These are phyloP conservation scores for Cephalopterus ornatus DNA, from an alignment of 2,113 vertebrate species.

Conservation along the genomic window DNA sequence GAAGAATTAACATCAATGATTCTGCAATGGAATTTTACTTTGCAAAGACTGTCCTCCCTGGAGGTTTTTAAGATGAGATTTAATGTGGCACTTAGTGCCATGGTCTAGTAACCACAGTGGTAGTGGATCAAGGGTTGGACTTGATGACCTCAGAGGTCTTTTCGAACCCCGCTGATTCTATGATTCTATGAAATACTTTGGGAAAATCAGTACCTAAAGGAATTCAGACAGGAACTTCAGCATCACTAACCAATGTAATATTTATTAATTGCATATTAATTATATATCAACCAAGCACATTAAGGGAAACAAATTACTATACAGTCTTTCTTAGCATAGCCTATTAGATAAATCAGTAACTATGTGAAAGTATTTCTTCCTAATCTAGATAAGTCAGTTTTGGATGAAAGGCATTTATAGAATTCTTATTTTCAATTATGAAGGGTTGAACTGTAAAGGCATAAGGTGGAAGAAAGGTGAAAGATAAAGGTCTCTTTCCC, in stretches of 20 bases:
- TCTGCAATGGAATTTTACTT: neutral
- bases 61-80: too few species aligned
- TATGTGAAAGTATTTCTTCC: neutral
- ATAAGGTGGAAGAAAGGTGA: neutral
- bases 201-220: neutral
- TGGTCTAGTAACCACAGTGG: too few species aligned
- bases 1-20: neutral
- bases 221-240: neutral
- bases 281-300: neutral
- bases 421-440: neutral
- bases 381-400: neutral
- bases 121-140: too few species aligned
- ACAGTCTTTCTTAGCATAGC: neutral
- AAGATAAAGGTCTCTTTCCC: neutral
- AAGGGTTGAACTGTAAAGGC: neutral
- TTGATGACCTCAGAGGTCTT: too few species aligned
- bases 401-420: neutral
- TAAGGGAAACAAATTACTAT: neutral
- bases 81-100: too few species aligned
- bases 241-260: neutral
- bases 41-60: neutral
- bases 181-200: neutral
- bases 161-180: too few species aligned
- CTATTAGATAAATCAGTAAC: neutral
- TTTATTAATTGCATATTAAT: neutral